Base-by-base conservation (phyloP, 2,888 invertebrate species). In the Cosmorhoe ocellata region DNA sequence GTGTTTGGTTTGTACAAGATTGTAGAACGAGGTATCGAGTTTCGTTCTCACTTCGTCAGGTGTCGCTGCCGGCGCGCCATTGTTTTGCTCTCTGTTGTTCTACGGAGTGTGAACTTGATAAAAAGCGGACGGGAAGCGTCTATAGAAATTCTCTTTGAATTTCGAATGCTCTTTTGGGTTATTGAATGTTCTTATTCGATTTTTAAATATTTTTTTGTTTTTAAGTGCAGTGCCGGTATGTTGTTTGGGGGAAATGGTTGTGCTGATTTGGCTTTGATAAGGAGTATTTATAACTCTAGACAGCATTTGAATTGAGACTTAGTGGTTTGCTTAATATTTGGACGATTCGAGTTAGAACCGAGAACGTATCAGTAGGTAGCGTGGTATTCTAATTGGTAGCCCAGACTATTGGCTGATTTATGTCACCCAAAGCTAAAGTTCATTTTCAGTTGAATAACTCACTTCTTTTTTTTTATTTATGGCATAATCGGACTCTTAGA, bases 31-130 rank as follows among this genome's bases (percentile, higher is more conserved):
- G 69, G 79, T 85, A 87, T 89, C 87, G 71, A 78, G 81, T 89
- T 88, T 83, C 89, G 70, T 84, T 87, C 84, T 83, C 87, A 86
- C 87, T 84, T 81, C 84, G 77, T 84, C 85, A 87, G 86, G 88
- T 88, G 88, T 88, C 87, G 88, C 84, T 81, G 63, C 75, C 83
- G 81, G 84, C 84, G 74, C 71, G 71, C 76, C 78, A 81, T 84
- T 82, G 79, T 86, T 86, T 86, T 85, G 75, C 69, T 79, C 77
- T 67, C 82, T 84, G 85, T 87, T 85, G 84, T 88, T 85, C 83
- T 84, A 81, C 72, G 71, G 77, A 82, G 85, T 85, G 86, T 86
- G 84, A 84, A 85, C 78, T 79, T 77, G 79, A 82, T 80, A 81
- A 84, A 84, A 81, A 79, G 72, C 71, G 62, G 65, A 71, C 60